Evolutionary conservation across 2,888 invertebrate species (phyloP).

Genomic region (Idaea aversata): DNA sequence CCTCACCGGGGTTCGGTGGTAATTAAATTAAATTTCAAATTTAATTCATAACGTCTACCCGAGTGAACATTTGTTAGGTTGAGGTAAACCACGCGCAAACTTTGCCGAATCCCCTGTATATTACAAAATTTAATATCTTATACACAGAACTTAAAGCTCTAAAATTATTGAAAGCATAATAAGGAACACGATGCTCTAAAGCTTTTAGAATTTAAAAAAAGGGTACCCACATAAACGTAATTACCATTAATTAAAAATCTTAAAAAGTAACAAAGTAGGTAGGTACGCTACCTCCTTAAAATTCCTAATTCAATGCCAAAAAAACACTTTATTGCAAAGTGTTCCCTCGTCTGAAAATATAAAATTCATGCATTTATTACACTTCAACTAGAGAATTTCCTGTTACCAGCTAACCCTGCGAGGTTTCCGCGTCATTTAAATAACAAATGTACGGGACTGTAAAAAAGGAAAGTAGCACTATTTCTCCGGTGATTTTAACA

Average conservation of each 20-base stretch:
- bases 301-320: too few species aligned
- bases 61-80: not conserved
- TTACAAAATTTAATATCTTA: not conserved
- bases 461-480: constrained; percentile 31
- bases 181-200: too few species aligned
- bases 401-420: constrained; percentile 32
- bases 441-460: constrained; percentile 46
- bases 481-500: constrained; percentile 30
- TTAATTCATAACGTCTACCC: not conserved
- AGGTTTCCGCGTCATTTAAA: constrained; percentile 56
- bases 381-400: constrained; percentile 27
- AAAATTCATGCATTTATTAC: constrained; percentile 24
- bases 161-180: too few species aligned
- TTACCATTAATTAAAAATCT: too few species aligned
- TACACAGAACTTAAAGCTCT: not conserved
- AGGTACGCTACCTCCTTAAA: not conserved
- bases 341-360: constrained; percentile 16
- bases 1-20: not conserved
- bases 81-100: constrained; percentile 1
- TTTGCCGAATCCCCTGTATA: not conserved
- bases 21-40: not conserved
- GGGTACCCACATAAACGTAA: too few species aligned
- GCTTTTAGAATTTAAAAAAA: too few species aligned
- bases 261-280: not conserved
- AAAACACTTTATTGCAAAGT: not conserved